Base-by-base conservation (phyloP, 2,888 invertebrate genomes). In the Sinelater perroti region DNA sequence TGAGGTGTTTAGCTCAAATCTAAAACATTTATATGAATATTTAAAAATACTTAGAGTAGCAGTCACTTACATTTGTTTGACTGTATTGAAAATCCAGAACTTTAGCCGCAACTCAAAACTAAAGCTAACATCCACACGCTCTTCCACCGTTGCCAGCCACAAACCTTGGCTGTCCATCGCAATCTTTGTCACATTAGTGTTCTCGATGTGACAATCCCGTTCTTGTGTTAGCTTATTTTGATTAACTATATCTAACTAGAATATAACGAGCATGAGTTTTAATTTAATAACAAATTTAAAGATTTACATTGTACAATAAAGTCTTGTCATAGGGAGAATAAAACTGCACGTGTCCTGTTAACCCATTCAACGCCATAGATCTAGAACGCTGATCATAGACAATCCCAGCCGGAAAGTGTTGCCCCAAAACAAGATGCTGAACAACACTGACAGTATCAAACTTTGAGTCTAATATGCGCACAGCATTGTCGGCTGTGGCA, bases 121-220 rank as follows among this genome's bases (percentile, higher is more conserved):
- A 56, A 82, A 82, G 33, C 82, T 74, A 17, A 80, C 76, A 74
- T 88, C 87, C 67, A 85, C 81, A 56, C 85, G 79, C 54, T 82
- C 80, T 72, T 88, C 88, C 3, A 85, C 81, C 0, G 91, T 91
- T 4, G 86, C 89, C 79, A 93, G 80, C 92, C 93, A 93, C 4
- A 75, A 69, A 0, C 88, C 88, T 71, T 83, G 80, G 46, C 81
- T 79, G 72, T 85, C 86, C 53, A 92, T 80, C 0, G 88, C 86
- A n/a, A 87, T 81, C 64, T 83, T 81, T 2, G 82, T 84, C 0
- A 93, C 85, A 68, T 87, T 84, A 2, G 84, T 84, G 68, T 89
- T 87, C 49, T 84, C 81, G 61, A 89, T 80, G 16, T 82, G 78
- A 45, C 78, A 76, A 17, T 82, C 74, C 42, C 83, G 77, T 70